Base-by-base conservation (phyloP, 2,888 invertebrate species). In the Anoplius nigerrimus region DNA sequence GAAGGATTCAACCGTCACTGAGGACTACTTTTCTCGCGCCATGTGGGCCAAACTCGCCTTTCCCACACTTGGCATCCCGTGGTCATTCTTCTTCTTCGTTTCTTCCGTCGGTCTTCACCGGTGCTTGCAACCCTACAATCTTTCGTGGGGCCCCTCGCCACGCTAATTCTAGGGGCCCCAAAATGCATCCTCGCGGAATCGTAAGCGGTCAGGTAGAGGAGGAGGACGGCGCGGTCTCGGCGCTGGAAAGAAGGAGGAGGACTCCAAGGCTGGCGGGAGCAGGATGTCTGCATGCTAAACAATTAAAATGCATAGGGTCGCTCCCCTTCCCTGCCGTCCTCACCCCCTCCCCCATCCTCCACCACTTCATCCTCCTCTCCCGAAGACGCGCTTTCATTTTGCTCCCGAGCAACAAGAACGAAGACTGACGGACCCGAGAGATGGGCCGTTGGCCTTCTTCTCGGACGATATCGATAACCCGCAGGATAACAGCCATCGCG, bases 151-250 rank as follows among this genome's bases (percentile, higher is more conserved):
- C 75, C 76, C 76, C 76, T 78, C 67, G 80, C 79, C 78, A 79
- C 75, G 82, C 73, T 85, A 85, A 86, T 85, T 86, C 82, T 82
- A 85, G 84, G 80, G 80, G 77, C 82, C 76, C 79, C 77, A 75
- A 81, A 83, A 82, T 75, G 75, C 75, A 79, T 78, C 77, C 80
- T 81, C 77, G 83, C 73, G 80, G 78, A 80, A 79, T 81, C 78
- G 79, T 79, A 77, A 62, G 63, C 61, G 55, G 63, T 27, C 57
- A 64, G 62, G 59, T 63, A 61, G 73, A 71, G 69, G 66, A 15
- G 34, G 60, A 67, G 65, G 68, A 68, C 65, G 63, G 71, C 60
- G 58, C 65, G 45, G 70, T 54, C 34, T 63, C 58, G 65, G 51
- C 46, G 21, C 42, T 56, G 48, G 46, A 22, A 58, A 42, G 43